Percentiles rank a stretch among this genome's conserved stretches.
Evolutionary conservation across 2,113 vertebrate genomes (phyloP).

Genomic region (Paedocypris sp.): DNA sequence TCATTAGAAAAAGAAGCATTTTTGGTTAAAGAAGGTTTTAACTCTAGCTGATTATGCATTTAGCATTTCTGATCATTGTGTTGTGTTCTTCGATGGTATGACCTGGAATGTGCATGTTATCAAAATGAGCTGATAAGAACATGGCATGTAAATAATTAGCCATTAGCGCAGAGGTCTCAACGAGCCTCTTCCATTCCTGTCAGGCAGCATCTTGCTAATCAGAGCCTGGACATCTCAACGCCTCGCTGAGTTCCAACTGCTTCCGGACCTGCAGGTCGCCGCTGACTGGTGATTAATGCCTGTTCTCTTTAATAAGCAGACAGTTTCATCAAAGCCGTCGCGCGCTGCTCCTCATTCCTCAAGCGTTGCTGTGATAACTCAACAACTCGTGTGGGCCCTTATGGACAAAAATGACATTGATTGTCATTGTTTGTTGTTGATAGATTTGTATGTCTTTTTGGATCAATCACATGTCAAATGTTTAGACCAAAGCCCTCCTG

Average conservation of each 20-base stretch:
- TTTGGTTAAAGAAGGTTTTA: too few relatives aligned
- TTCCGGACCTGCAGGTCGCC: constrained; percentile 8
- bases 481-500: neutral
- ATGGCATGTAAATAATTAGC: constrained; percentile 19
- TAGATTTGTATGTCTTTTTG: constrained; percentile 15
- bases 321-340: constrained; percentile 38
- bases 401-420: neutral
- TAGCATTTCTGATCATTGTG: neutral
- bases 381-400: constrained; percentile 11
- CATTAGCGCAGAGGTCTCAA: constrained; percentile 19
- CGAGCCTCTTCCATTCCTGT: neutral
- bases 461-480: constrained; percentile 11
- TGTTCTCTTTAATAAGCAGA: constrained; percentile 40
- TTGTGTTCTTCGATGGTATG: neutral
- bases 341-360: neutral
- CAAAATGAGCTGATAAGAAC: constrained; percentile 25
- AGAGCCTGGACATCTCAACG: constrained; percentile 18
- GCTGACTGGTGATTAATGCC: constrained; percentile 38
- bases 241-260: neutral
- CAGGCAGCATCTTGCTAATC: constrained; percentile 14
- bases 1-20: too few relatives aligned
- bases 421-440: constrained; percentile 27
- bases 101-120: neutral
- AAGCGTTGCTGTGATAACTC: constrained; percentile 7
- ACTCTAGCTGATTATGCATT: too few relatives aligned